A percentile compares a stretch with the other conserved stretches of the same genome.
Evolutionary conservation across 2,113 vertebrate species (phyloP).

Genomic region (Caloenas nicobarica): DNA sequence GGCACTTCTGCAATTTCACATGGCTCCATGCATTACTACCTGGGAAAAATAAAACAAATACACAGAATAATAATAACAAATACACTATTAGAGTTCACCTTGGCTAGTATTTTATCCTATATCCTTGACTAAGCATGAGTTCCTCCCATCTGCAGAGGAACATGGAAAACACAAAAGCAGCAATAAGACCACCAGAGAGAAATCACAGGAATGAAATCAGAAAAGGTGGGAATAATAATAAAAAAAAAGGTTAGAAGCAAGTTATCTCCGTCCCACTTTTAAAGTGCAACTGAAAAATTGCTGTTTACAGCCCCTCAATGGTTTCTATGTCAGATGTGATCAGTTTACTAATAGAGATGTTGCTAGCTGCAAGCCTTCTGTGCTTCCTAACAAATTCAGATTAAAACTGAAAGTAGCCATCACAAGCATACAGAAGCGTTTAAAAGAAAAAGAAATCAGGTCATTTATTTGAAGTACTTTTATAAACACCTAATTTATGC

Average conservation of each 20-base stretch:
- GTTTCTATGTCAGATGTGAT: constrained; percentile 62
- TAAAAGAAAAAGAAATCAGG: background rate
- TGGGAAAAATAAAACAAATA: background rate
- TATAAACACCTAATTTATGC: background rate
- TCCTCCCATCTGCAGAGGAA: background rate
- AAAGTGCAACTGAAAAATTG: background rate
- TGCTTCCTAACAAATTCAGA: background rate
- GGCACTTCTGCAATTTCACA: background rate
- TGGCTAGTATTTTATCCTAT: background rate
- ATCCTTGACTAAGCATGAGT: background rate
- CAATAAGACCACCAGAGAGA: background rate
- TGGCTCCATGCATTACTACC: background rate
- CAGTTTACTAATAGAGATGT: constrained; percentile 14
- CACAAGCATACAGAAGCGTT: background rate
- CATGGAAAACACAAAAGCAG: background rate
- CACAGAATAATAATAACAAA: background rate
- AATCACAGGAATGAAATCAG: background rate
- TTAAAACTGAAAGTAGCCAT: background rate
- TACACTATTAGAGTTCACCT: background rate
- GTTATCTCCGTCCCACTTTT: background rate
- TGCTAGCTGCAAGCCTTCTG: background rate
- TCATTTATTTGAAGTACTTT: background rate
- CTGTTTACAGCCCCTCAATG: background rate
- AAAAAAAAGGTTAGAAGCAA: background rate
- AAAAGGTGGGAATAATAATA: background rate